A percentile compares a stretch with the other conserved stretches of the same genome.
phyloP scores from a whole-genome alignment of 2,888 invertebrate genomes.

The Caenorhabditis sp. region DNA sequence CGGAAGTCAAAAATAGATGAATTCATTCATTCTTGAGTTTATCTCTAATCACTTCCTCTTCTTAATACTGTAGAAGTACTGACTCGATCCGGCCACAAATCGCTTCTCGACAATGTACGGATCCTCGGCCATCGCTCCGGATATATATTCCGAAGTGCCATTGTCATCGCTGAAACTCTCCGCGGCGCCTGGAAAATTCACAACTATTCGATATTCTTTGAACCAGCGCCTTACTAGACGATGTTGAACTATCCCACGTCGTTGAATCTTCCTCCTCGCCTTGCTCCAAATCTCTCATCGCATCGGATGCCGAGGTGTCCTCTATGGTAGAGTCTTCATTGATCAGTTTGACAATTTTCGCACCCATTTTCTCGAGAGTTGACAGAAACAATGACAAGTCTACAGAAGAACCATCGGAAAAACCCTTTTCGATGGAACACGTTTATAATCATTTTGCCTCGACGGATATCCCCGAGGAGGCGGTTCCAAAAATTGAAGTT shows the following conservation, averaged over 20 bases:
- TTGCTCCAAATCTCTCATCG: slow-evolving; percentile 12
- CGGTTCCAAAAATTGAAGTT: slow-evolving; percentile 46
- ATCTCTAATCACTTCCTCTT: slow-evolving; percentile 49
- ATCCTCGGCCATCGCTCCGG: neutral
- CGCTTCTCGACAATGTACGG: slow-evolving; percentile 49
- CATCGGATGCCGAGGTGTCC: neutral
- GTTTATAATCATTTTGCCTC: slow-evolving; percentile 21
- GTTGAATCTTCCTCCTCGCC: slow-evolving; percentile 9
- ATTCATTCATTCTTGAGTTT: no score
- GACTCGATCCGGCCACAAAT: slow-evolving; percentile 38
- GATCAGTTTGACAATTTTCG: slow-evolving; percentile 39
- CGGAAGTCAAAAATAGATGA: no score
- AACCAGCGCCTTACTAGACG: slow-evolving; percentile 12
- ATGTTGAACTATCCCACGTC: slow-evolving; percentile 23
- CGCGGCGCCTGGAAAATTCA: neutral
- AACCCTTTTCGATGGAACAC: no score
- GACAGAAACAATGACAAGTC: no score
- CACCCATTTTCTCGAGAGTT: slow-evolving; percentile 43
- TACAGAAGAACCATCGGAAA: no score
- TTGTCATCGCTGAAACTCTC: neutral
- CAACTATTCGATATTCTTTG: neutral
- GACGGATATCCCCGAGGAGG: slow-evolving; percentile 52
- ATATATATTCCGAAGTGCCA: neutral
- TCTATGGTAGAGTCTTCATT: slow-evolving; percentile 21
- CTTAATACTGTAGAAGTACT: slow-evolving; percentile 23